Evolutionary conservation across 2,113 vertebrate genomes (phyloP), one percentile per base, ranked within the genome.

Genomic region (Galemys pyrenaicus): DNA sequence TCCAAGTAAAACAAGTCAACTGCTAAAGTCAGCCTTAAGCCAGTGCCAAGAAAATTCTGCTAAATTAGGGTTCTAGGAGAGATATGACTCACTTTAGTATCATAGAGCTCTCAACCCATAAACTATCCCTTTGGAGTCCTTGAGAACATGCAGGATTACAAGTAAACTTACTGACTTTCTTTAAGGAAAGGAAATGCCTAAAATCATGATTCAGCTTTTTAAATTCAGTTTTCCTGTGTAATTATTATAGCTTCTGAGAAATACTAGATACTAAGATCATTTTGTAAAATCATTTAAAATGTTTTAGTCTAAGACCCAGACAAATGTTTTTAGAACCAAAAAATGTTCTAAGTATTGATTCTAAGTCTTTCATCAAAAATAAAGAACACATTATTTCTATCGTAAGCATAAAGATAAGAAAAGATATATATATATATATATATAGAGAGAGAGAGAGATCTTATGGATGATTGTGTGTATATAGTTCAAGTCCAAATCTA

Each of bases 1-100:
- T 97, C 93, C 92, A 96, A 96, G 92, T 73, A 96, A 95, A 97
- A 91, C 71, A 91, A 85, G 71, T 91, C 91, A 67, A 20, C 89
- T 89, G 89, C 92, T 96, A 90, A 89, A 89, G 92, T 94, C 93
- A 94, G 54, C 39, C 75, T 12, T 62, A 67, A 44, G 35, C 77
- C 16, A 26, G 68, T 89, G 95, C 93, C 94, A 94, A 96, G 86
- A 95, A 94, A 93, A 91, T 74, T 73, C 39, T 89, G 60, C 80
- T 95, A 94, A 96, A 74, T 91, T 94, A 62, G 64, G 87, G 44
- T 75, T 89, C 65, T 58, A 87, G 71, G 58, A 92, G 94, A 93
- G 87, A 78, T 28, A 78, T 65, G 84, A 96, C 73, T 97, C 89
- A 94, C 81, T 92, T 39, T 77, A 93, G 87, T 90, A 87, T 85